Percentiles rank a stretch among this genome's conserved stretches.
phyloP scores from a whole-genome alignment of 1,140 invertebrate species.

The Asbolus verrucosus region DNA sequence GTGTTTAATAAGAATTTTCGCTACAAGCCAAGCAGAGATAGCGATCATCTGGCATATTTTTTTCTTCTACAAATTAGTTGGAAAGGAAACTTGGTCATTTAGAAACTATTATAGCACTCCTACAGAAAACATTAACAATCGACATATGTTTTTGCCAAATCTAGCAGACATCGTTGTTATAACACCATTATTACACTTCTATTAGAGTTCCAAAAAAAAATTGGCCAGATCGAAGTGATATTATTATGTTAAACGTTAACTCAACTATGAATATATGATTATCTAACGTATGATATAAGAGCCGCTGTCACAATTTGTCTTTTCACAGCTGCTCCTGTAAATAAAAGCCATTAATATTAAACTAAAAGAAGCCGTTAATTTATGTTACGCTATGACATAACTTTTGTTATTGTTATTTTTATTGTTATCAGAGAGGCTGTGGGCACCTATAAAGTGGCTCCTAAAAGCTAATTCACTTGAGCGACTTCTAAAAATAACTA shows the following conservation, averaged over 20 bases:
- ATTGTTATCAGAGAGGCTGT: not conserved
- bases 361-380: conserved; percentile 20
- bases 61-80: no score
- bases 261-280: not conserved
- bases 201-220: no score
- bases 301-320: conserved; percentile 21
- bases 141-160: no score
- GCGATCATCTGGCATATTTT: no score
- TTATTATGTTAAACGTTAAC: conserved; percentile 14
- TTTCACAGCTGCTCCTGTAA: conserved; percentile 14
- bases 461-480: not conserved
- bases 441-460: not conserved
- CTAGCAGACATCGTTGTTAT: no score
- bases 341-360: conserved; percentile 26
- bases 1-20: no score
- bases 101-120: no score
- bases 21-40: no score
- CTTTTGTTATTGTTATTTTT: conserved; percentile 23
- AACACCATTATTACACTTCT: no score
- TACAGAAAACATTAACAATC: no score
- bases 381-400: conserved; percentile 12
- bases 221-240: no score
- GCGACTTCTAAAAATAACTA: not conserved
- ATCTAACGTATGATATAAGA: conserved; percentile 10
- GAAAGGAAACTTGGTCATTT: no score